Base-by-base conservation (phyloP, 2,888 invertebrate genomes). In the Timema podura region DNA sequence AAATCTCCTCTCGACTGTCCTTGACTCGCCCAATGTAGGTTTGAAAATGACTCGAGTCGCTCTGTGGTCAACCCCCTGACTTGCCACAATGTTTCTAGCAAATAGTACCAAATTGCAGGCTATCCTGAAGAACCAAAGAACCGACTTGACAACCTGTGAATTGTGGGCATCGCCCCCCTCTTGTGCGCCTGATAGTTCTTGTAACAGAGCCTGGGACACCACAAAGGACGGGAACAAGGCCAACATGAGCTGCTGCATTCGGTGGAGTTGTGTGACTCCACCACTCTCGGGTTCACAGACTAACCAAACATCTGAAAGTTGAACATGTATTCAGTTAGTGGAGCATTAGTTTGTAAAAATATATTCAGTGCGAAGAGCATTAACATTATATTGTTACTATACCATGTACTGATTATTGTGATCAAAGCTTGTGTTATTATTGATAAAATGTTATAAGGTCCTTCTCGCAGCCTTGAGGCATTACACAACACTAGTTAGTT, bases 201-300 rank as follows among this genome's bases (percentile, higher is more conserved):
- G 78, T 8, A 82, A 75, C 6, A 78, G 73, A 54, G 73, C 76
- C 73, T 84, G 83, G 73, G 82, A 81, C 0, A 86, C 77, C 8
- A 86, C 82, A 79, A 93, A 95, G 72, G 91, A 86, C 5, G 90
- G 87, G 73, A 94, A 84, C 67, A 95, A 83, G 0, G 89, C 86
- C 70, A 94, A 80, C 89, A 93, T 89, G 57, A 93, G 84, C 74
- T 88, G 86, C 77, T 91, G 91, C 72, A 95, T 83, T 2, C 92
- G 85, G 76, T 85, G 87, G 11, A 80, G 73, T 64, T 79, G 79
- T 30, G 69, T 74, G 44, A 79, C 71, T 71, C 80, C 79, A 15
- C 80, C 80, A 16, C 80, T 78, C n/a, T 51, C 64, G 11, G 57
- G 48, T 6, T 65, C 48, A 69, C 7, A 30, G 2, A 30, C 30